These are phyloP conservation scores for Canis aureus DNA, from an alignment of 2,113 vertebrate genomes.

Conservation along the genomic window DNA sequence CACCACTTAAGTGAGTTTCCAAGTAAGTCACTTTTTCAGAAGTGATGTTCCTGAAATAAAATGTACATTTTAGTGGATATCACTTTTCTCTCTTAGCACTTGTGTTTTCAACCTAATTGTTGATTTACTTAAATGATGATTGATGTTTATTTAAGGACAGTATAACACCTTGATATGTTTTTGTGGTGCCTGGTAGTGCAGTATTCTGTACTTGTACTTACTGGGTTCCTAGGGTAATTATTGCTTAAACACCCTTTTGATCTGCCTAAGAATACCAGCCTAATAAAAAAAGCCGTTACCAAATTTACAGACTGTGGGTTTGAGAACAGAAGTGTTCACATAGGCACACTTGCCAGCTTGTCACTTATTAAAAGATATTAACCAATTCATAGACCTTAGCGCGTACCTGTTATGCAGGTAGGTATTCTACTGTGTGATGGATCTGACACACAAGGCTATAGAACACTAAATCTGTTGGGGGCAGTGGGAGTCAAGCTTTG, in stretches of 20 bases:
- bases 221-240: constrained; percentile 41
- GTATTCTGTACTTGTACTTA: constrained; percentile 26
- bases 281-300: constrained; percentile 42
- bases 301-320: constrained; percentile 12
- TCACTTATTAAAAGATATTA: constrained; percentile 3
- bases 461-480: not conserved
- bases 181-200: constrained; percentile 7
- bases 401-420: not conserved
- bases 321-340: not conserved
- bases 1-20: constrained; percentile 45
- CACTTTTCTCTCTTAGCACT: constrained; percentile 28
- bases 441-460: not conserved
- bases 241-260: constrained; percentile 47
- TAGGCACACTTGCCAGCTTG: not conserved
- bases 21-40: constrained; percentile 58
- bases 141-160: constrained; percentile 45
- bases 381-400: not conserved
- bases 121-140: constrained; percentile 59
- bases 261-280: constrained; percentile 33
- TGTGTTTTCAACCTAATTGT: constrained; percentile 61
- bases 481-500: not conserved
- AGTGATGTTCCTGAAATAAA: constrained; percentile 49
- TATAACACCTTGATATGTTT: constrained; percentile 1
- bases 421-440: not conserved
- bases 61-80: constrained; percentile 29